These are phyloP conservation scores for Hermatobates lingyangjiaoensis DNA, from an alignment of 1,140 invertebrate genomes.

Conservation along the genomic window DNA sequence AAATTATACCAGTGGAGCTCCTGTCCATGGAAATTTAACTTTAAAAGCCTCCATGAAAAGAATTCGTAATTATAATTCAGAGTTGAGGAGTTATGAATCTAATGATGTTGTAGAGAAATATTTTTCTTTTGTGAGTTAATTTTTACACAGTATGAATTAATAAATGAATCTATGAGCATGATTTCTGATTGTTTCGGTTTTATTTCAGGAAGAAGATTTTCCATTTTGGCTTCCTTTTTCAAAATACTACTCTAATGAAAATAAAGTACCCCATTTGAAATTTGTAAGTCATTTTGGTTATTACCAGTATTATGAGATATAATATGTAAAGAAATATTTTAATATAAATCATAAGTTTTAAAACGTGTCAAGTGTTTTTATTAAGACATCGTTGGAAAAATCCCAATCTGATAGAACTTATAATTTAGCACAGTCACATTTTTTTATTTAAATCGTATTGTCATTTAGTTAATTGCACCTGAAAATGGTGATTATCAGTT, in stretches of 20 bases:
- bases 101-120: constrained; percentile 40
- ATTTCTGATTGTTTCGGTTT: constrained; percentile 10
- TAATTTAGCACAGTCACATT: too few species aligned
- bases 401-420: too few species aligned
- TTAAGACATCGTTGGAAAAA: too few species aligned
- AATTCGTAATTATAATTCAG: constrained; percentile 28
- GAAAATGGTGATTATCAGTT: too few species aligned
- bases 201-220: constrained; percentile 43
- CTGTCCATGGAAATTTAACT: constrained; percentile 68
- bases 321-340: background rate
- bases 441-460: too few species aligned
- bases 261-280: constrained; percentile 39
- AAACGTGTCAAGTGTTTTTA: too few species aligned
- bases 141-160: background rate
- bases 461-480: too few species aligned
- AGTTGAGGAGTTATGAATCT: constrained; percentile 23
- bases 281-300: constrained; percentile 32
- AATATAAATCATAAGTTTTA: background rate
- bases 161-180: too few species aligned
- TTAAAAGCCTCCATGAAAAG: constrained; percentile 48
- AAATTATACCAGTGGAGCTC: constrained; percentile 79
- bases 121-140: constrained; percentile 45
- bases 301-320: background rate
- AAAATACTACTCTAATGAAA: constrained; percentile 7
- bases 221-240: constrained; percentile 45